Percentiles rank a stretch among this genome's conserved stretches.
Conservation (phyloP, 23 tunicate species). For the Botrylloides violaceus region DNA sequence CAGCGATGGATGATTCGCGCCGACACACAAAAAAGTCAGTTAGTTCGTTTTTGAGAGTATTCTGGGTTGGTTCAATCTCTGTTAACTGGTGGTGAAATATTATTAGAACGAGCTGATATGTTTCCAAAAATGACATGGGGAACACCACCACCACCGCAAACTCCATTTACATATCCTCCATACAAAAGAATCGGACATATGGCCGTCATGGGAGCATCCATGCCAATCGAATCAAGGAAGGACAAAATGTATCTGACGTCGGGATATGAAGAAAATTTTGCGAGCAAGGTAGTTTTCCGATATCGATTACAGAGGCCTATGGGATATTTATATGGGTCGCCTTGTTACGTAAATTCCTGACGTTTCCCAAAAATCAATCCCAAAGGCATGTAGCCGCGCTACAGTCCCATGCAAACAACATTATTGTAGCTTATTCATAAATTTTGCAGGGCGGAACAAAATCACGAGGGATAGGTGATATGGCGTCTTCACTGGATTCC, state of each 20-base stretch:
- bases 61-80: neutral
- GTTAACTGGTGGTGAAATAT: neutral
- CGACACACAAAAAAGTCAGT: constrained; percentile 58
- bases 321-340: too few relatives aligned
- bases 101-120: constrained; percentile 75
- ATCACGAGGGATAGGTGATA: neutral
- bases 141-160: constrained; percentile 84
- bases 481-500: constrained; percentile 60
- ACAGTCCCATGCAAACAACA: too few relatives aligned
- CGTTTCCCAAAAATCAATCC: too few relatives aligned
- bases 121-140: constrained; percentile 93
- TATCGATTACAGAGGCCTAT: too few relatives aligned
- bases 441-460: too few relatives aligned
- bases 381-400: too few relatives aligned
- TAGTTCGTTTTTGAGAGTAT: neutral
- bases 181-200: constrained; percentile 82
- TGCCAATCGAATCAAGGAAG: constrained; percentile 62
- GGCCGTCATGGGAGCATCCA: constrained; percentile 89
- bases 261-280: neutral
- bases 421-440: too few relatives aligned
- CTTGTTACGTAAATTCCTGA: too few relatives aligned
- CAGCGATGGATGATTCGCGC: constrained; percentile 84
- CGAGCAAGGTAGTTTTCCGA: too few relatives aligned
- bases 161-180: constrained; percentile 90
- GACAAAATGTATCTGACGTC: neutral